phyloP scores from a whole-genome alignment of 2,797 vertebrate species.

The Lycodopsis pacificus region DNA sequence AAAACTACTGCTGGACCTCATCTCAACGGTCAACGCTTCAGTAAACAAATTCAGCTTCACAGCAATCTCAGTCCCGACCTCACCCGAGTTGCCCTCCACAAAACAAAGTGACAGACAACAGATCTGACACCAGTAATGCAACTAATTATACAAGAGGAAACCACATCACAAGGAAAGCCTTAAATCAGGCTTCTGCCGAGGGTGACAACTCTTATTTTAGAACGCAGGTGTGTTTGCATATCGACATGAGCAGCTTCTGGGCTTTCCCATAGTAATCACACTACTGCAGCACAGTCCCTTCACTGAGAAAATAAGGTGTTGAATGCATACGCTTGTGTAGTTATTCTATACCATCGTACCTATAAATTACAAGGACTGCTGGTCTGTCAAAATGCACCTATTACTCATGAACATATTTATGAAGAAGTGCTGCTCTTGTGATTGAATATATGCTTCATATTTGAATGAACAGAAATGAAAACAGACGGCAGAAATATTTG shows the following conservation, averaged over 20 bases:
- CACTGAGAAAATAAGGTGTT: neutral
- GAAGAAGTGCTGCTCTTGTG: neutral
- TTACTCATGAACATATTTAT: neutral
- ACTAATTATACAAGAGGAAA: conserved; percentile 59
- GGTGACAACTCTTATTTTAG: conserved; percentile 15
- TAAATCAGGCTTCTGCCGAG: neutral
- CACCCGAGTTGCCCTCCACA: neutral
- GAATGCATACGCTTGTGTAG: neutral
- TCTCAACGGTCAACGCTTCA: neutral
- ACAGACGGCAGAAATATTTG: conserved; percentile 6
- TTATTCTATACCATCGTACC: neutral
- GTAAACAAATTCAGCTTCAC: conserved; percentile 19
- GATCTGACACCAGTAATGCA: conserved; percentile 23
- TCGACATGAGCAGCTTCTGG: neutral
- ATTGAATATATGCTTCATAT: neutral
- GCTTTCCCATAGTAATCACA: neutral
- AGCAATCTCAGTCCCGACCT: conserved; percentile 5
- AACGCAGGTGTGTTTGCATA: conserved; percentile 8
- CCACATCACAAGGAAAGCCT: conserved; percentile 18
- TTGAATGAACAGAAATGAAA: neutral
- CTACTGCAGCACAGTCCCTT: neutral
- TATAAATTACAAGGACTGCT: neutral
- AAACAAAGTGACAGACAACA: conserved; percentile 9
- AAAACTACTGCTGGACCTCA: neutral
- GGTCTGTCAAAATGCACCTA: neutral